A percentile compares a stretch with the other conserved stretches of the same genome.
Evolutionary conservation across 2,888 invertebrate species (phyloP).

Genomic region (Andrena praecox): DNA sequence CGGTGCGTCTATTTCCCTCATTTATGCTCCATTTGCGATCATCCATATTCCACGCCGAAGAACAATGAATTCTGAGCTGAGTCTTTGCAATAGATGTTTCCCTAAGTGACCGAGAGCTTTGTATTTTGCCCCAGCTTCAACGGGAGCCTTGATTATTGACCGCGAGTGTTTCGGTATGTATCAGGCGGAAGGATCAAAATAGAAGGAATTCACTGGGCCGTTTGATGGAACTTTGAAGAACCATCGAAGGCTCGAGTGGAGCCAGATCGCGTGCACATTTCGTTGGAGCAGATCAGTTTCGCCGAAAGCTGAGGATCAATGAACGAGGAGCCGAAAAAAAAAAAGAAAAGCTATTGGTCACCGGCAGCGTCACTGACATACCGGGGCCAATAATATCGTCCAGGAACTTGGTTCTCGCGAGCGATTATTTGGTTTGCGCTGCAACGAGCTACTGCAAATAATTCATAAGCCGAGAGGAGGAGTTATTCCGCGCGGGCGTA

Average conservation of each 20-base stretch:
- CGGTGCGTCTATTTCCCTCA: background rate
- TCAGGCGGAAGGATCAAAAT: background rate
- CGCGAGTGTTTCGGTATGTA: background rate
- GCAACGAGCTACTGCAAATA: constrained; percentile 17
- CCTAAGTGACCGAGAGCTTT: too few species aligned
- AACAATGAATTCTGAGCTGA: too few species aligned
- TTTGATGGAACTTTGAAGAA: background rate
- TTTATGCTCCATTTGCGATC: background rate
- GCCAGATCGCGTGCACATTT: background rate
- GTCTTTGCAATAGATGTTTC: too few species aligned
- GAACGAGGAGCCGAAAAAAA: constrained; percentile 15
- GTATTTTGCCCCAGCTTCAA: too few species aligned
- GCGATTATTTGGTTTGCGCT: constrained; percentile 28
- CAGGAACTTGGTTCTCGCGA: background rate
- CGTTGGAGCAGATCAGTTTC: background rate
- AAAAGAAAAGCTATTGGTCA: background rate
- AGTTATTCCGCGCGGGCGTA: too few species aligned
- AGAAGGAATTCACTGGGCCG: background rate
- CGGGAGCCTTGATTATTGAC: background rate
- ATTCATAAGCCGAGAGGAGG: background rate
- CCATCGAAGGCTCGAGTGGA: background rate
- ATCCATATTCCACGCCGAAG: background rate
- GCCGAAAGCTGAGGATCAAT: background rate
- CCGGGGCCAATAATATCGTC: constrained; percentile 28
- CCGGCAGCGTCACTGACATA: constrained; percentile 4